phyloP scores from a whole-genome alignment of 2,797 vertebrate species.

The Harpagifer antarcticus region DNA sequence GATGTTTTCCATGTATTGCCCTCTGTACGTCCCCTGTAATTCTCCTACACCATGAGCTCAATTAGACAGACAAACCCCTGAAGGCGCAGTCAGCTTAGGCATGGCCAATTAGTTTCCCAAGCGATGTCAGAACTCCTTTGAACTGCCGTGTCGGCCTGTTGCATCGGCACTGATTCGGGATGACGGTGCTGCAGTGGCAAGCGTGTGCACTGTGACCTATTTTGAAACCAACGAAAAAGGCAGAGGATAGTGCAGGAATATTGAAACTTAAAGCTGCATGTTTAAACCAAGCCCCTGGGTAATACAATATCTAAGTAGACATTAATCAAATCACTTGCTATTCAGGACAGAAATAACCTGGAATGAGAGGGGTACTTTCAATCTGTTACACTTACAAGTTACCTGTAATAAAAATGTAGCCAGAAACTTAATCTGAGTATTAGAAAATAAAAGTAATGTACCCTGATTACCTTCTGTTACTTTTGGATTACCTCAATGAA shows the following conservation, averaged over 20 bases:
- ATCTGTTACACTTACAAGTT: no score
- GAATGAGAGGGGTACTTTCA: no score
- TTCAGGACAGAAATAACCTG: conserved; percentile 8
- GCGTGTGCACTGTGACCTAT: conserved; percentile 84
- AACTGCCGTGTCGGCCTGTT: conserved; percentile 82
- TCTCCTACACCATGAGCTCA: conserved; percentile 81
- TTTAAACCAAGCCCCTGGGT: conserved; percentile 37
- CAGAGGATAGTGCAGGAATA: conserved; percentile 62
- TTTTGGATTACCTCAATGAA: no score
- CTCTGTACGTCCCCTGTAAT: conserved; percentile 77
- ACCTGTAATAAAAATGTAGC: no score
- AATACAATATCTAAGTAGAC: conserved; percentile 15
- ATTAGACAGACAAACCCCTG: conserved; percentile 83
- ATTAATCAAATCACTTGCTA: conserved; percentile 6
- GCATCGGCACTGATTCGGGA: conserved; percentile 76
- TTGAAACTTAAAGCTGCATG: conserved; percentile 46
- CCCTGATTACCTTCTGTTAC: no score
- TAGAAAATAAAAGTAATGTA: no score
- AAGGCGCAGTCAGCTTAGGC: conserved; percentile 82
- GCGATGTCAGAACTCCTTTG: conserved; percentile 86
- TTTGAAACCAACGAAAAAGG: conserved; percentile 70
- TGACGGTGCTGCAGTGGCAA: conserved; percentile 80
- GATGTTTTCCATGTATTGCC: conserved; percentile 82
- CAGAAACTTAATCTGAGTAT: no score
- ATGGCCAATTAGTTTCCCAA: conserved; percentile 87